phyloP scores from a whole-genome alignment of 2,113 vertebrate genomes.

The Etheostoma cragini region DNA sequence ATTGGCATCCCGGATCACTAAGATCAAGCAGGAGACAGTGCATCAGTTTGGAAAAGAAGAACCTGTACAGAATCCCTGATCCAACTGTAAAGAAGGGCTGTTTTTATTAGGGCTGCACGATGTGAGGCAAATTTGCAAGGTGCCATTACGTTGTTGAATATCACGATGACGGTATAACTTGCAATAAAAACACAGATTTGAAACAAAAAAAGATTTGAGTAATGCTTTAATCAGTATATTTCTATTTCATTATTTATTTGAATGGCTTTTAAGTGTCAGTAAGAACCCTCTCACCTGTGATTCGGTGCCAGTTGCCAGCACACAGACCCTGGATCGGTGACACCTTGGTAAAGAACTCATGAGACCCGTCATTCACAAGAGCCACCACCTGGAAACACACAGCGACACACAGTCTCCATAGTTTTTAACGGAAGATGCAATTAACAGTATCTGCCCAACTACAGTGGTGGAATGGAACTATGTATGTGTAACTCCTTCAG shows the following conservation, averaged over 20 bases:
- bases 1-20: constrained; percentile 91
- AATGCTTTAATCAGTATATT: no score
- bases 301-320: constrained; percentile 91
- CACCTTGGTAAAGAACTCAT: constrained; percentile 90
- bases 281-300: constrained; percentile 86
- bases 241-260: no score
- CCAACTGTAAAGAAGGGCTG: background rate
- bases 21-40: constrained; percentile 21
- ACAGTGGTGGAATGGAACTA: no score
- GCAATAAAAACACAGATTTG: no score
- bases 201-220: no score
- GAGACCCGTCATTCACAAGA: constrained; percentile 88
- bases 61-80: background rate
- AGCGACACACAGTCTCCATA: background rate
- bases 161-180: no score
- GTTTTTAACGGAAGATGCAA: background rate
- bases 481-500: no score
- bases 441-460: background rate
- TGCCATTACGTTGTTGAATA: no score
- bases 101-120: background rate
- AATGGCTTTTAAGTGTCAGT: no score
- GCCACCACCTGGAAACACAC: constrained; percentile 87
- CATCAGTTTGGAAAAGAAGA: background rate
- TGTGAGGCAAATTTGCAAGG: no score
- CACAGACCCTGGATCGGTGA: constrained; percentile 88